phyloP scores from a whole-genome alignment of 2,797 vertebrate genomes.

The Gobio occitaniae region DNA sequence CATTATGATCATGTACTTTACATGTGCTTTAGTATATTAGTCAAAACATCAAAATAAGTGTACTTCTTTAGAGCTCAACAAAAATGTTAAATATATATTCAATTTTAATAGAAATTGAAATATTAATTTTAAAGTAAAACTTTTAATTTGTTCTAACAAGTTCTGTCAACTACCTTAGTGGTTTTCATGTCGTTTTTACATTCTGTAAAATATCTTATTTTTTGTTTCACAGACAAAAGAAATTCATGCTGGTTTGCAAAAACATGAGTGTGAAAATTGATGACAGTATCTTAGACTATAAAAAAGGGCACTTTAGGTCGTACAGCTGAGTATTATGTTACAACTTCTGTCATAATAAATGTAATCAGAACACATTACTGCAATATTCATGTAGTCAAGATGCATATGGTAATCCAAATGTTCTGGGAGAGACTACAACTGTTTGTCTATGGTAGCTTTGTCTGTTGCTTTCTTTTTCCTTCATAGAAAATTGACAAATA shows the following conservation, averaged over 20 bases:
- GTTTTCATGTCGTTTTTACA: not conserved
- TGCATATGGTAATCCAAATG: not conserved
- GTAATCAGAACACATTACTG: not conserved
- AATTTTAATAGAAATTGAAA: no score
- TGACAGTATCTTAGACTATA: not conserved
- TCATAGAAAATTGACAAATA: conserved; percentile 18
- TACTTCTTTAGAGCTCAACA: not conserved
- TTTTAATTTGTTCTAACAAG: not conserved
- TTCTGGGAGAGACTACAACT: not conserved
- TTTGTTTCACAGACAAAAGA: not conserved
- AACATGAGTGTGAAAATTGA: not conserved
- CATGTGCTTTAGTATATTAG: not conserved
- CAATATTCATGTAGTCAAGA: not conserved
- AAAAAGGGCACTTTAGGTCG: not conserved
- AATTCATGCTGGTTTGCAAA: not conserved
- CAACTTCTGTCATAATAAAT: conserved; percentile 9
- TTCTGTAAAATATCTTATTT: not conserved
- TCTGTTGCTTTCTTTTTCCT: conserved; percentile 8
- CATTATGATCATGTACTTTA: not conserved
- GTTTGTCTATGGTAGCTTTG: not conserved
- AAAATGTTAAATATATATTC: not conserved
- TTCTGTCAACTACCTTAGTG: not conserved
- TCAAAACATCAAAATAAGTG: not conserved
- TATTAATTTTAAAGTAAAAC: not conserved
- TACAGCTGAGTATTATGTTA: not conserved